Conservation (phyloP, 1,140 invertebrate genomes). For the Ectropis grisescens region DNA sequence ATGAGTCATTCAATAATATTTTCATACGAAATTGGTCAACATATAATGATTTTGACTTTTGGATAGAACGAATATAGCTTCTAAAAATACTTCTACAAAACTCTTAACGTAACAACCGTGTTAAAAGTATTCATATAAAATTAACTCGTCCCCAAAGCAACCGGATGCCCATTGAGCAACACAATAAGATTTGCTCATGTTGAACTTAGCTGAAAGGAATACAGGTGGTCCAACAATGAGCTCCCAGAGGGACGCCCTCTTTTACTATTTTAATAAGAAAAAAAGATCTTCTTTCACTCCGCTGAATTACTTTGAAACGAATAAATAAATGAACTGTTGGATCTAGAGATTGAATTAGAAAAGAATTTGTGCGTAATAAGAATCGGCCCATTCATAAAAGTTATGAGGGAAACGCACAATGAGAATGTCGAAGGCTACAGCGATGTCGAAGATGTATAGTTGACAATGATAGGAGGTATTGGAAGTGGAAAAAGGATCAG, state of each 20-base stretch:
- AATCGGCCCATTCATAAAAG: slow-evolving; percentile 55
- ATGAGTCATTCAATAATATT: no score
- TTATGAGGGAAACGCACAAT: slow-evolving; percentile 49
- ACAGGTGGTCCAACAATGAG: slow-evolving; percentile 59
- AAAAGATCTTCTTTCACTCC: slow-evolving; percentile 32
- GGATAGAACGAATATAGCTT: no score
- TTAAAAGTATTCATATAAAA: slow-evolving; percentile 40
- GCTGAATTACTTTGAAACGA: slow-evolving; percentile 56
- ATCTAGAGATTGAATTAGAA: slow-evolving; percentile 63
- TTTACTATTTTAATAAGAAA: slow-evolving; percentile 65
- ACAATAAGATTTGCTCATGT: slow-evolving; percentile 64
- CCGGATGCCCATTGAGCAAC: slow-evolving; percentile 47
- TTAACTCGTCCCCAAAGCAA: slow-evolving; percentile 47
- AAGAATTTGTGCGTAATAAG: slow-evolving; percentile 58
- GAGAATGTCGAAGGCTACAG: slow-evolving; percentile 30
- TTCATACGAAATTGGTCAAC: no score
- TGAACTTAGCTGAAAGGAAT: slow-evolving; percentile 43
- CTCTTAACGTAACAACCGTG: no score
- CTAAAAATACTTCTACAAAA: no score
- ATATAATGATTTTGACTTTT: no score
- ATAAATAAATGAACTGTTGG: slow-evolving; percentile 57
- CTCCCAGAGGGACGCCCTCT: slow-evolving; percentile 37
- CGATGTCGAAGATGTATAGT: slow-evolving; percentile 31
- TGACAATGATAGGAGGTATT: slow-evolving; percentile 50
- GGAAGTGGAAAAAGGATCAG: slow-evolving; percentile 53